A percentile compares a stretch with the other conserved stretches of the same genome.
Conservation (phyloP, 2,888 invertebrate genomes). For the Noctua fimbriata region DNA sequence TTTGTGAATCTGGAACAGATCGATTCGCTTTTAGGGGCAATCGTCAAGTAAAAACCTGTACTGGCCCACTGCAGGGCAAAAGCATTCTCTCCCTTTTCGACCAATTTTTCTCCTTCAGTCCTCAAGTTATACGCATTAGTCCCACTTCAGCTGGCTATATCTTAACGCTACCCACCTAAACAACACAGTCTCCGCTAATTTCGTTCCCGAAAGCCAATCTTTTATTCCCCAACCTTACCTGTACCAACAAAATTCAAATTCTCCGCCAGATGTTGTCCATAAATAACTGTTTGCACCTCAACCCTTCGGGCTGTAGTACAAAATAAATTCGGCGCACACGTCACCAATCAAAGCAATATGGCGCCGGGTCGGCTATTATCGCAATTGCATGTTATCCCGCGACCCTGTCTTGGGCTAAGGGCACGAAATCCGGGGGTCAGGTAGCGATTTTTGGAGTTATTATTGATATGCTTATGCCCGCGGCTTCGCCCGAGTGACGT, state of each 20-base stretch:
- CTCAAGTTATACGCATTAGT: neutral
- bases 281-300: constrained; percentile 85
- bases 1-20: neutral
- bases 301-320: constrained; percentile 86
- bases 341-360: constrained; percentile 88
- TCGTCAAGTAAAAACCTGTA: neutral
- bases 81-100: too few relatives aligned
- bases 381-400: constrained; percentile 81
- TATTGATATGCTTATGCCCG: neutral
- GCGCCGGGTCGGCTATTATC: constrained; percentile 87
- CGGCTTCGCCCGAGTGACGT: too few relatives aligned
- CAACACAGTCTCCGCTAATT: constrained; percentile 43
- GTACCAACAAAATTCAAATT: constrained; percentile 73
- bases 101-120: too few relatives aligned
- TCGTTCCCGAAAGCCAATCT: constrained; percentile 52
- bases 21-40: neutral
- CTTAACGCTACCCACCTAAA: neutral
- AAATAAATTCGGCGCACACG: constrained; percentile 86
- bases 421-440: constrained; percentile 62
- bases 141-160: neutral
- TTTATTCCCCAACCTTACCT: constrained; percentile 67
- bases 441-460: constrained; percentile 4
- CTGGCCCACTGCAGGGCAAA: neutral
- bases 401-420: constrained; percentile 79
- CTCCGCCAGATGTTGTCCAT: constrained; percentile 79